Evolutionary conservation across 2,797 vertebrate genomes (phyloP).

Genomic region (Danionella dracula): DNA sequence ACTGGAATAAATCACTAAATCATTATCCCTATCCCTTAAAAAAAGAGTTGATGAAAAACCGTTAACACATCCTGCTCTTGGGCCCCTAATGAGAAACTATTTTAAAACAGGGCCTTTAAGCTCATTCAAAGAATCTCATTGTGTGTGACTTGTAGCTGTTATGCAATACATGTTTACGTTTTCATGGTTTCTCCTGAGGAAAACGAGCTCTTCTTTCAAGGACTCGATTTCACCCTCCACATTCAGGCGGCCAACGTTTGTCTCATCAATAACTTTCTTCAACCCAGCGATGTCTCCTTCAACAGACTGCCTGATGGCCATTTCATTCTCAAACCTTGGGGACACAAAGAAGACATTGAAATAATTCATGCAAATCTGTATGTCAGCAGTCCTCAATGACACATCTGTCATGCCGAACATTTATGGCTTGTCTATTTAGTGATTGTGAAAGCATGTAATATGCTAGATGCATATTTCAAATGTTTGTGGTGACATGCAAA

Average conservation of each 20-base stretch:
- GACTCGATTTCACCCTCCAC: conserved; percentile 84
- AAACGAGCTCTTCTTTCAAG: conserved; percentile 83
- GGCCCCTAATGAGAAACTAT: no score
- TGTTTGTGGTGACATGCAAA: neutral
- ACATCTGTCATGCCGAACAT: neutral
- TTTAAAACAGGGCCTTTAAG: neutral
- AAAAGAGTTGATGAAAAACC: no score
- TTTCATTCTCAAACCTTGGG: conserved; percentile 81
- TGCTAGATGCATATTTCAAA: neutral
- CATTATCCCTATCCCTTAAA: no score
- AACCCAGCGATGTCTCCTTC: conserved; percentile 83
- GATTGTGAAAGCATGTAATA: neutral
- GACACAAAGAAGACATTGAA: neutral
- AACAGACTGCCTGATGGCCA: conserved; percentile 83
- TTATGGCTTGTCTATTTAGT: neutral
- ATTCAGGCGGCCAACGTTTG: conserved; percentile 81
- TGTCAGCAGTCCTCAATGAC: neutral
- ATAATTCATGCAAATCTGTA: neutral
- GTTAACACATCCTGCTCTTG: no score
- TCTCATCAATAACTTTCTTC: conserved; percentile 85
- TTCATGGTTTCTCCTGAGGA: conserved; percentile 85
- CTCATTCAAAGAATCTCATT: neutral
- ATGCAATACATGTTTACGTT: conserved; percentile 56
- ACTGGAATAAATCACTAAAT: no score
- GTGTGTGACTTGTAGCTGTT: neutral